Conservation (phyloP, 2,888 invertebrate species). For the Cylloceria caligata region DNA sequence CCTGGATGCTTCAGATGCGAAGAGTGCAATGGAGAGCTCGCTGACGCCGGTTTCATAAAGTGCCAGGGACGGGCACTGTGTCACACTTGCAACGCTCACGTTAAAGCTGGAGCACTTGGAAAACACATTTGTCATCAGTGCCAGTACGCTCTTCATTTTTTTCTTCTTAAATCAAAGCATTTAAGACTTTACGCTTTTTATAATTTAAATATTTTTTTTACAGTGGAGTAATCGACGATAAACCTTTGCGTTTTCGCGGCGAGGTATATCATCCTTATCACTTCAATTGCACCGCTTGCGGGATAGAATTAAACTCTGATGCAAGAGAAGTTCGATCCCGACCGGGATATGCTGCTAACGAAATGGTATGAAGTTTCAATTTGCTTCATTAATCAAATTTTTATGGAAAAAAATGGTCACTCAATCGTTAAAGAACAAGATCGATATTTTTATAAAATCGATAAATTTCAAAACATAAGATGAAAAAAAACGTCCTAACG, state of each 20-base stretch:
- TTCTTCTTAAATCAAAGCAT: not conserved
- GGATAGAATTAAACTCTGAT: constrained; percentile 96
- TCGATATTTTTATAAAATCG: too few species aligned
- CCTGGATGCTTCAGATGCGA: constrained; percentile 99
- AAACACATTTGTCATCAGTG: constrained; percentile 99
- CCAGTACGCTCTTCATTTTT: constrained; percentile 90
- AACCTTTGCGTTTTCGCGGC: constrained; percentile 95
- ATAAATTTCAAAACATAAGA: too few species aligned
- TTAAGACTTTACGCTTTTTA: constrained; percentile 18
- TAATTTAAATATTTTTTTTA: constrained; percentile 70
- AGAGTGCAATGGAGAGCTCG: constrained; percentile 95
- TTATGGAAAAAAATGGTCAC: not conserved
- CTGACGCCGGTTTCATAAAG: constrained; percentile 98
- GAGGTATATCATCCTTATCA: constrained; percentile 99
- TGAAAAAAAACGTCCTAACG: too few species aligned
- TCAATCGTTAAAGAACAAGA: not conserved
- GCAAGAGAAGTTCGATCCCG: constrained; percentile 97
- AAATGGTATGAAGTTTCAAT: constrained; percentile 87
- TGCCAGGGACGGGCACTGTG: constrained; percentile 95
- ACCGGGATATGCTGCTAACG: constrained; percentile 95
- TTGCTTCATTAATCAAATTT: not conserved
- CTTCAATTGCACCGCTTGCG: constrained; percentile 98
- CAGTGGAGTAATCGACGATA: constrained; percentile 96
- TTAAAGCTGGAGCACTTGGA: constrained; percentile 97
- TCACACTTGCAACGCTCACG: constrained; percentile 97